Evolutionary conservation across 2,113 vertebrate genomes (phyloP), one percentile per base, ranked within the genome.

Genomic region (Aptenodytes patagonicus): DNA sequence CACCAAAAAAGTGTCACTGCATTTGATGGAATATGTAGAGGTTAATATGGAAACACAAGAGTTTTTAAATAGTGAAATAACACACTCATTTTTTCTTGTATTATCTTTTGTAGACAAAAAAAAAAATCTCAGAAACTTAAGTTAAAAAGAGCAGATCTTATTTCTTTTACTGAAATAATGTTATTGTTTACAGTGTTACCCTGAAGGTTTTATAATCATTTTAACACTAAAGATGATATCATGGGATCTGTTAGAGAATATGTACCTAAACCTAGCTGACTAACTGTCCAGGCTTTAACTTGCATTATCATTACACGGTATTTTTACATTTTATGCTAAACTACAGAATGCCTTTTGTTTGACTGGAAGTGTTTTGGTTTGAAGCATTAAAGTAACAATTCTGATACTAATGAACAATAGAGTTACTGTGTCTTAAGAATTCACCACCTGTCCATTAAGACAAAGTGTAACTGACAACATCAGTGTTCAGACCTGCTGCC

Each of bases 51-150:
- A 87, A 71, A 75, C 36, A 90, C 15, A 58, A 36, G 17, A 72
- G 34, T 64, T 80, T 85, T 52, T 78, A 93, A 89, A 61, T 16
- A 90, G 55, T 91, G 51, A 93, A 96, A 87, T 40, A 94, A 57
- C 52, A 52, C 36, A 42, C 44, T 81, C 6, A 24, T 64, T 92
- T 96, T 86, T 93, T 55, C 40, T 87, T 91, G 20, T 51, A 90
- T 91, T 90, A 44, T 38, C 61, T 91, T 88, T 82, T 64, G 28
- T 76, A 70, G 32, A 83, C 10, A 62, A 36, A 94, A 95, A 46
- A 46, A 64, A 28, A 62, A 61, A 24, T 26, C 52, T 69, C 71
- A 85, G 83, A 94, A 87, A 77, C 31, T 31, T 32, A 25, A 81
- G 25, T 61, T 82, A 71, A 90, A 84, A 95, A 76, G 34, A 66